phyloP scores from a whole-genome alignment of 2,113 vertebrate genomes.

The Ciconia maguari region DNA sequence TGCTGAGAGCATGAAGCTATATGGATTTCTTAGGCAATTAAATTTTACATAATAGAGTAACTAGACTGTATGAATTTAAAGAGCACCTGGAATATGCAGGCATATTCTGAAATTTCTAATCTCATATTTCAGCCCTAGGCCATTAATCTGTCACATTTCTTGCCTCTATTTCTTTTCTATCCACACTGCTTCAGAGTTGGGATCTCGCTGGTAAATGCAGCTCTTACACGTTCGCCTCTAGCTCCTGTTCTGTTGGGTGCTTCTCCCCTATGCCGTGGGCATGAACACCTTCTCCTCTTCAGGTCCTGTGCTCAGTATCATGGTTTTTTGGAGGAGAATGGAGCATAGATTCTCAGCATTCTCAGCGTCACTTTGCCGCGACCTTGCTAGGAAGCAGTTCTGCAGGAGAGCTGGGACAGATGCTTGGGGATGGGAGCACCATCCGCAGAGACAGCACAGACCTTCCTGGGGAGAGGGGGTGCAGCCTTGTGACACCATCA shows the following conservation, averaged over 20 bases:
- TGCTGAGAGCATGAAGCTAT: neutral
- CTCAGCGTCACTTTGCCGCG: neutral
- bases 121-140: slow-evolving; percentile 32
- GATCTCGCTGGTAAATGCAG: neutral
- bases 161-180: neutral
- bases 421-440: neutral
- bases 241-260: neutral
- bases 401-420: neutral
- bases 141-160: slow-evolving; percentile 44
- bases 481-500: neutral
- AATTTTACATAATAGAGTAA: slow-evolving; percentile 41
- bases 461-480: neutral
- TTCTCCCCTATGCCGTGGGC: neutral
- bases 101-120: slow-evolving; percentile 37
- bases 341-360: neutral
- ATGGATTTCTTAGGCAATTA: slow-evolving; percentile 52
- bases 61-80: slow-evolving; percentile 24
- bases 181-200: neutral
- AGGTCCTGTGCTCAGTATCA: neutral
- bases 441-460: neutral
- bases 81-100: slow-evolving; percentile 35
- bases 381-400: neutral
- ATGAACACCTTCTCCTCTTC: neutral
- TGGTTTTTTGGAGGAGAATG: neutral
- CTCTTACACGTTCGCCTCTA: accelerated